Base-by-base conservation (phyloP, 2,113 vertebrate species). In the Hystrix brachyura region DNA sequence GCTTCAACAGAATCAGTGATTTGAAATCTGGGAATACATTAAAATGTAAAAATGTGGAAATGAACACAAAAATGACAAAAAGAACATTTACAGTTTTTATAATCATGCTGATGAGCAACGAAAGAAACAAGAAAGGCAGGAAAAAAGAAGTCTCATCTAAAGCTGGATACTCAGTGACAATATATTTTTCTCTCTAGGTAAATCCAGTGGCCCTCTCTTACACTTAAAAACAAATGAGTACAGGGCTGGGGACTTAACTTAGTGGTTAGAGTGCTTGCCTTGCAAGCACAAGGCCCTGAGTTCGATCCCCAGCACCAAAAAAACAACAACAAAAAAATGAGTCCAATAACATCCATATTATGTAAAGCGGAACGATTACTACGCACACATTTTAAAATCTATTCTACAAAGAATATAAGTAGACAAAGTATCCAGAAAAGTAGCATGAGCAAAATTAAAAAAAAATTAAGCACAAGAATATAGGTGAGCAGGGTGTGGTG, bases 361-460 rank as follows among this genome's bases (percentile, higher is more conserved):
- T 57, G 43, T 79, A 90, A 69, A 2, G 7, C 9, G 11, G 19
- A 46, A 59, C 59, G 15, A 60, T 71, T 62, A 23, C 43, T 32
- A 59, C 19, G 8, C 5, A 84, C 13, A 82, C 38, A 38, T 38
- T 4, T 21, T 55, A 32, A 88, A 88, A 91, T 15, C 27, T 57
- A 93, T 76, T 85, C 85, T 94, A 62, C 89, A 93, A 93, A 91
- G 23, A 43, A 43, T 60, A 3, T 53, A 78, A 46, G 43, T 27
- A 69, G 34, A 72, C 48, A 72, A 85, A 91, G 21, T 90, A 89
- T 71, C 79, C 25, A 89, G 18, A 95, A 93, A 62, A 27, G 23
- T 32, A 55, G 27, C 69, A 80, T 34, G 43, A 23, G 43, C 1
- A 65, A 17, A 59, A 93, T 9, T 11, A 91, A 27, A 91, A 90